Percentiles rank a stretch among this genome's conserved stretches.
Evolutionary conservation across 1,140 invertebrate genomes (phyloP).

Genomic region (Heliconius hermathena): DNA sequence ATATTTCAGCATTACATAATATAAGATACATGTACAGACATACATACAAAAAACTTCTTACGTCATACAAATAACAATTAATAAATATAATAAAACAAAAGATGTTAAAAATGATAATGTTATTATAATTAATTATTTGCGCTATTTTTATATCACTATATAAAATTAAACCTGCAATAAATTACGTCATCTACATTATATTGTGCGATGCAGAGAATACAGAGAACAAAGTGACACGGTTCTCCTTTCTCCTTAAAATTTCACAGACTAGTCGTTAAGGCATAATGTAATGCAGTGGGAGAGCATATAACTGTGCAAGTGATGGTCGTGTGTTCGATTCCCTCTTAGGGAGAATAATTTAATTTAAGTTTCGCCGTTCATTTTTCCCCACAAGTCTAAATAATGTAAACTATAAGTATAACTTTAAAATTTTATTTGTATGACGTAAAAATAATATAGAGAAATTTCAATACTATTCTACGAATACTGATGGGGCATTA

Average conservation of each 20-base stretch:
- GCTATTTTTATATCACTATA: neutral
- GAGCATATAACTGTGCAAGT: too few species aligned
- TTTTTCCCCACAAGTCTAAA: neutral
- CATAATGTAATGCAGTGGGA: too few species aligned
- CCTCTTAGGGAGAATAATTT: too few species aligned
- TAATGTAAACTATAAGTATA: neutral
- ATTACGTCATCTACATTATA: neutral
- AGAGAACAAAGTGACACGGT: neutral
- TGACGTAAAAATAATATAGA: neutral
- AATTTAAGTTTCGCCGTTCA: too few species aligned
- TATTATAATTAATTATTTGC: neutral
- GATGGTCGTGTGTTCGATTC: too few species aligned
- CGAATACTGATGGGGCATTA: constrained; percentile 32
- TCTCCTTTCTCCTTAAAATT: neutral
- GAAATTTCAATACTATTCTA: neutral
- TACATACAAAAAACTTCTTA: neutral
- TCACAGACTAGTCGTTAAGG: too few species aligned
- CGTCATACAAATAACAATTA: constrained; percentile 7
- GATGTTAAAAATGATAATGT: neutral
- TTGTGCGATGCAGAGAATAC: too few species aligned
- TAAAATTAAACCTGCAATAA: neutral
- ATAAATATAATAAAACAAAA: neutral
- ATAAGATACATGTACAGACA: neutral
- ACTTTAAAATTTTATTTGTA: neutral
- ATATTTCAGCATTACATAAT: neutral